Evolutionary conservation across 2,888 invertebrate genomes (phyloP), one percentile per base, ranked within the genome.

Genomic region (Hyles lineata): DNA sequence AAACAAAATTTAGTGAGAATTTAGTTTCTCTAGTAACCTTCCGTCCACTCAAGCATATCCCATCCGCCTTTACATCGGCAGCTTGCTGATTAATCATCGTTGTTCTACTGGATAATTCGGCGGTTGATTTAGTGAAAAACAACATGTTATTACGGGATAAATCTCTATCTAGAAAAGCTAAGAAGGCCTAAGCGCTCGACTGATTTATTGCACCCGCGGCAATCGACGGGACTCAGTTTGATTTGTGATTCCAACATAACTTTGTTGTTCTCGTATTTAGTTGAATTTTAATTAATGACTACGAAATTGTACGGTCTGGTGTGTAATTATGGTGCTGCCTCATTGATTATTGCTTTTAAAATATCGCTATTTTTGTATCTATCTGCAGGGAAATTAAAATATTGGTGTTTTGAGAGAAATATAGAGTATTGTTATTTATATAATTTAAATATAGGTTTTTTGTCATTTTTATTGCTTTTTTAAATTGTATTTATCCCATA

Each of bases 121-220:
- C 89, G 89, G 90, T 92, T 93, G 94, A 94, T 94, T 93, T 93
- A 94, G 90, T 93, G 93, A 93, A 94, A 94, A 92, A 89, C 92
- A 94, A 93, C 93, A 85, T 94, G 93, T 93, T 94, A 94, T 94
- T 94, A 94, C 86, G 88, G 93, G 93, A 94, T 94, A 94, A 94
- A 94, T 94, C 94, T 94, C 91, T 94, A 94, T 94, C 94, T 94
- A 94, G 94, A 93, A 94, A 94, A 93, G 93, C 93, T 94, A 93
- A 94, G 93, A 92, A 93, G 93, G 91, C 92, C 93, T 94, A 94
- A 94, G 92, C 91, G 90, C 90, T 87, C 86, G 84, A 75, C 88
- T 92, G 94, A 94, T 94, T 94, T 94, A 94, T 90, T 82, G 84
- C 82, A 86, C 90, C 89, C 79, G 81, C 82, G 87, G 91, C 91